Evolutionary conservation across 2,113 vertebrate genomes (phyloP), one percentile per base, ranked within the genome.

Genomic region (Misgurnus mizolepis): DNA sequence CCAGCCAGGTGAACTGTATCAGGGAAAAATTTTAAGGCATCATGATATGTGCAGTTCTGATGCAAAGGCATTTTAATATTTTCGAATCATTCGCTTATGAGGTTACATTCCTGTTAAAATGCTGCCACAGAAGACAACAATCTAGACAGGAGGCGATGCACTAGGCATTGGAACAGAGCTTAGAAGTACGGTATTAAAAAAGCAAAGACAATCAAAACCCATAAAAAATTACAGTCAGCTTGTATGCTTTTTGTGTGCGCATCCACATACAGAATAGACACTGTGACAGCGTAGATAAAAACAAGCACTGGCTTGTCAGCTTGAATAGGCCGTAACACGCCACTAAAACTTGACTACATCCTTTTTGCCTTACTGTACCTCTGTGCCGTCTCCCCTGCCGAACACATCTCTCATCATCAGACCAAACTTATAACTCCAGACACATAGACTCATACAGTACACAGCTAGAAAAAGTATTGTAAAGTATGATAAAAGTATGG

Each of bases 241-340:
- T 71, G 82, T 83, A 66, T 69, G 82, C 50, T 69, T 84, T 73
- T 84, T 85, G 85, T 88, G 73, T 74, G 83, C 1, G 27, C 27
- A 18, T 65, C 34, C 64, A 58, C 14, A 2, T 67, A 41, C 49
- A 62, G 4, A 60, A 17, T 15, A 76, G 43, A 74, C 49, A 60
- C n/a, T n/a, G n/a, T n/a, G n/a, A n/a, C 27, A 65, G 58, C 65
- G 47, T 15, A 76, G 34, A 58, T 55, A 15, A n/a, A 79, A 83
- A 47, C 67, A 72, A 66, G 79, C 55, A 45, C 53, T 39, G 34
- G 74, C 79, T 73, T 78, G 67, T 78, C 50, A 43, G 73, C 18
- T 27, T 67, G 67, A 61, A 67, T 80, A 49, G 77, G 79, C 43
- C 74, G 18, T 62, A 78, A 73, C 40, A 80, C 17, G 4, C 34